Percentiles rank a stretch among this genome's conserved stretches.
phyloP scores from a whole-genome alignment of 53 echinoderm and acorn worm species.

The Echinometra lucunter region DNA sequence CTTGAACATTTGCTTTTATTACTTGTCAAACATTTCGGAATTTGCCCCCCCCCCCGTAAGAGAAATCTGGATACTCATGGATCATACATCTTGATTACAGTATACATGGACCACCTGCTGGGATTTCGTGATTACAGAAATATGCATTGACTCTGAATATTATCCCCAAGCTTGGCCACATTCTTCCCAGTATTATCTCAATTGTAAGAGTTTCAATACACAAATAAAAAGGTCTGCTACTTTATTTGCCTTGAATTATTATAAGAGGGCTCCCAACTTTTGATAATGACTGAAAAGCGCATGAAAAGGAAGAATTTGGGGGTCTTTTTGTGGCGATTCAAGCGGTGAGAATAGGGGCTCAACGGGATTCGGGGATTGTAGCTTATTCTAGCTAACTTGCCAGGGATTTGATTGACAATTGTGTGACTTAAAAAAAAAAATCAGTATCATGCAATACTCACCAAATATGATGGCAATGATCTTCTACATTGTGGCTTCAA shows the following conservation, averaged over 20 bases:
- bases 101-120: constrained; percentile 45
- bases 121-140: not conserved
- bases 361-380: constrained; percentile 41
- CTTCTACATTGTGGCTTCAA: not conserved
- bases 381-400: not conserved
- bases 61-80: not conserved
- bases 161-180: constrained; percentile 12
- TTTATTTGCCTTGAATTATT: constrained; percentile 40
- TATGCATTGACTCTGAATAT: constrained; percentile 38
- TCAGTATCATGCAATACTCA: not conserved
- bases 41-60: not conserved
- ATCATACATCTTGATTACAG: not conserved
- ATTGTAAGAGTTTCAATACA: constrained; percentile 65
- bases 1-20: not conserved
- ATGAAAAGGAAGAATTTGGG: constrained; percentile 39
- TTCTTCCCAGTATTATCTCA: constrained; percentile 48
- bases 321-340: constrained; percentile 28
- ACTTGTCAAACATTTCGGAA: not conserved
- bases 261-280: constrained; percentile 28
- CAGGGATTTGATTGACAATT: constrained; percentile 61
- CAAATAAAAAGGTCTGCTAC: constrained; percentile 47
- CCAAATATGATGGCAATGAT: not conserved
- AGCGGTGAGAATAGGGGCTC: constrained; percentile 18
- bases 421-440: not conserved
- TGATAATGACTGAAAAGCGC: constrained; percentile 58